A percentile compares a stretch with the other conserved stretches of the same genome.
These are phyloP conservation scores for Eurytoma adleriae DNA, from an alignment of 2,888 invertebrate genomes.

Conservation along the genomic window DNA sequence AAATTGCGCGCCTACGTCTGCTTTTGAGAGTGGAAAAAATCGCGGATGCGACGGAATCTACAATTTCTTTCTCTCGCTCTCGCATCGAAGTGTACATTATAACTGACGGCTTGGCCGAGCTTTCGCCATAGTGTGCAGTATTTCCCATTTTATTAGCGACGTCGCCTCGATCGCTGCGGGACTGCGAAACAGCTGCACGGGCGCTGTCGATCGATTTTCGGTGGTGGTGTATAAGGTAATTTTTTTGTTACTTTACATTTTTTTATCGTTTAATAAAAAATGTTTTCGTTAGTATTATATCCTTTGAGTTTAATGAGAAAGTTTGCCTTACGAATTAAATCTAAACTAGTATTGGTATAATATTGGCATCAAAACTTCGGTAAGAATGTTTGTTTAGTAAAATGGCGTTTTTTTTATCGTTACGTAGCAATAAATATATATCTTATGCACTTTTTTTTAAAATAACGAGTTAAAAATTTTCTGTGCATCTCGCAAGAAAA, in stretches of 20 bases:
- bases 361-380: constrained; percentile 41
- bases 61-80: not conserved
- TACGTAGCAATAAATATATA: constrained; percentile 23
- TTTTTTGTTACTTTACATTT: no score
- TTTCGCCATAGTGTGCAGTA: not conserved
- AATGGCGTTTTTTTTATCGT: constrained; percentile 21
- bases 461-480: constrained; percentile 26
- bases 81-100: constrained; percentile 13
- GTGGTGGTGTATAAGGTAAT: no score
- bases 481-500: not conserved
- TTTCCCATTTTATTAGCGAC: not conserved
- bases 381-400: constrained; percentile 14
- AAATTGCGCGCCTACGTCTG: constrained; percentile 55
- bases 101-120: not conserved
- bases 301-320: constrained; percentile 16
- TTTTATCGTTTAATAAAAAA: no score
- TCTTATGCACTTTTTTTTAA: not conserved
- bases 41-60: constrained; percentile 6
- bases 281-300: no score
- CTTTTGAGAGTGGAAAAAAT: constrained; percentile 29
- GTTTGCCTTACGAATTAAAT: not conserved
- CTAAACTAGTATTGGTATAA: constrained; percentile 18
- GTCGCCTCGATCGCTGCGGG: not conserved
- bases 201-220: constrained; percentile 21
- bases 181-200: no score